Conservation (phyloP, 2,113 vertebrate species). For the Seriola rivoliana region DNA sequence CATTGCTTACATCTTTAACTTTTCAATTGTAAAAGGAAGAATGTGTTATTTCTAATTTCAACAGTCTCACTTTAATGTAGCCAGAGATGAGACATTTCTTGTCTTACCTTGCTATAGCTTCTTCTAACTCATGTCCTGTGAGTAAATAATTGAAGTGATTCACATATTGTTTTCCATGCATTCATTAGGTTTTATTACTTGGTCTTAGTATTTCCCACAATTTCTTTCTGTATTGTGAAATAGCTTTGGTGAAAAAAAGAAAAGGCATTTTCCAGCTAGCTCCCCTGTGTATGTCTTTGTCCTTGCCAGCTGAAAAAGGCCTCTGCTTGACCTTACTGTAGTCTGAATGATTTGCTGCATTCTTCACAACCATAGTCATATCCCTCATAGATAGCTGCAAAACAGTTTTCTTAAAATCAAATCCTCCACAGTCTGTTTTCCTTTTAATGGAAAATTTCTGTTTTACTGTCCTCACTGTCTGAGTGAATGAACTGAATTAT, state of each 20-base stretch:
- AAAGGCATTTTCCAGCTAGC: neutral
- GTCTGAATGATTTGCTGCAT: conserved; percentile 57
- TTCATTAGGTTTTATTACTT: conserved; percentile 11
- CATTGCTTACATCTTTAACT: neutral
- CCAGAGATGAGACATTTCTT: neutral
- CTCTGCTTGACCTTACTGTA: conserved; percentile 66
- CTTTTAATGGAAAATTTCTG: neutral
- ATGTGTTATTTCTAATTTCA: neutral
- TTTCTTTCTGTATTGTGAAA: conserved; percentile 28
- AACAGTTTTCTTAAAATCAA: conserved; percentile 29
- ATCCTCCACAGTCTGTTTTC: conserved; percentile 21
- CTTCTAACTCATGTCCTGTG: neutral
- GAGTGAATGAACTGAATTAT: neutral
- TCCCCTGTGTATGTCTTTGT: conserved; percentile 21
- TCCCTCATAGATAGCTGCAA: conserved; percentile 14
- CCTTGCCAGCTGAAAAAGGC: conserved; percentile 39
- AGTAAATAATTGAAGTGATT: neutral
- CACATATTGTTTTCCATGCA: conserved; percentile 11
- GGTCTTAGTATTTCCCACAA: neutral
- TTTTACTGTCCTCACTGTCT: neutral
- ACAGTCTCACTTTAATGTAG: neutral
- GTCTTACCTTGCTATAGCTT: neutral
- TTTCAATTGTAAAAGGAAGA: neutral
- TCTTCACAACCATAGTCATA: conserved; percentile 50
- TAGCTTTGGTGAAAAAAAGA: neutral